Evolutionary conservation across 2,888 invertebrate genomes (phyloP), one percentile per base, ranked within the genome.

Genomic region (Caradrina clavipalpis): DNA sequence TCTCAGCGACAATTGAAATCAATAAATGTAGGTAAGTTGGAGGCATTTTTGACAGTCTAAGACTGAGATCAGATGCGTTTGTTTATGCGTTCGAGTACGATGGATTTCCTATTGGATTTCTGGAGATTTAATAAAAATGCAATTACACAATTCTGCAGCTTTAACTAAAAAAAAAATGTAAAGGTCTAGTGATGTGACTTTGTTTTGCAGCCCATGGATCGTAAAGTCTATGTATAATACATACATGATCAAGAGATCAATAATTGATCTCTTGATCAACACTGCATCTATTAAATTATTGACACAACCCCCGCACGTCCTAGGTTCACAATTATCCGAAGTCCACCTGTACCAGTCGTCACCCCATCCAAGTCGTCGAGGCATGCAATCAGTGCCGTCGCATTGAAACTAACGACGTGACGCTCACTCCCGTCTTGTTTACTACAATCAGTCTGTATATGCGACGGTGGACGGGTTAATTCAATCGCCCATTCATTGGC

Each of bases 371-470:
- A 57, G 80, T 59, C 47, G 59, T 4, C 60, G 65, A 50, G 70
- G 49, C 65, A 15, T 66, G 76, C 81, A 80, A 78, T 78, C 78
- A 78, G 77, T 54, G 72, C 63, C 77, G 47, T 49, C 56, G 76
- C 71, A 78, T 66, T 76, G 76, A 66, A 54, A 66, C 78, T 76
- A 78, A 78, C 78, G 71, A 78, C 66, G 81, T 76, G 59, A 69
- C 55, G 69, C 58, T 17, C 50, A 39, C 39, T 19, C 69, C 31
- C 56, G 58, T 66, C 81, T 69, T 78, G 81, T 79, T 79, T 56
- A 79, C 78, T 81, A 78, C 74, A 79, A 79, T 79, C 78, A 79
- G 55, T 19, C 45, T 26, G 68, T 56, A 55, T 59, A 53, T 56
- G 19, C 65, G 57, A 55, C 68, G 21, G 39, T 64, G 50, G 57